Conservation (phyloP, 2,888 invertebrate species). For the Sinopyrophorus schimmeli region DNA sequence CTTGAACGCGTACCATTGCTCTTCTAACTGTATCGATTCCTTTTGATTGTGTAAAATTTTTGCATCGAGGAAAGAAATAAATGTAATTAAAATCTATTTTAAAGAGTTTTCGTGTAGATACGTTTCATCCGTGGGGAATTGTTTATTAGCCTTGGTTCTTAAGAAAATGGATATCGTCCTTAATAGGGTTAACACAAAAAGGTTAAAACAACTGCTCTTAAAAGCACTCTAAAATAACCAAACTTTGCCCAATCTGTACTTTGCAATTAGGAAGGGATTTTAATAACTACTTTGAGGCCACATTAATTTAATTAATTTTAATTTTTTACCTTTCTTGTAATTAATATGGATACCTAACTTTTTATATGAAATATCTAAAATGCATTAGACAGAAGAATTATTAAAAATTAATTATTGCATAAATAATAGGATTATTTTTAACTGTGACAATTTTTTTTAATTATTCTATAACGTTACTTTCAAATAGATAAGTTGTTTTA, state of each 20-base stretch:
- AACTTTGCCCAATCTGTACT: constrained; percentile 17
- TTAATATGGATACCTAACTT: too few species aligned
- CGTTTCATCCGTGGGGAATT: too few species aligned
- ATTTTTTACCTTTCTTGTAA: constrained; percentile 5
- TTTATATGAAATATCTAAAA: too few species aligned
- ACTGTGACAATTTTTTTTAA: too few species aligned
- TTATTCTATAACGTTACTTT: too few species aligned
- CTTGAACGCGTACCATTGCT: constrained; percentile 15
- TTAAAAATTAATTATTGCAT: too few species aligned
- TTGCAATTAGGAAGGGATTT: constrained; percentile 12
- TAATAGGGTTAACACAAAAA: constrained; percentile 18
- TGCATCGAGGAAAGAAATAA: background rate
- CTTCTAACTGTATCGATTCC: too few species aligned
- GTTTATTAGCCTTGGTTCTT: constrained; percentile 9
- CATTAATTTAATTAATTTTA: constrained; percentile 12
- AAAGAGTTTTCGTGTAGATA: too few species aligned
- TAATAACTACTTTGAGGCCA: constrained; percentile 7
- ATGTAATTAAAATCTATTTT: background rate
- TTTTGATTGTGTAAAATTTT: too few species aligned
- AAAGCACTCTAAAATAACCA: constrained; percentile 12
- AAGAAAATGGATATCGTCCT: constrained; percentile 10
- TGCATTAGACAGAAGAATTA: too few species aligned
- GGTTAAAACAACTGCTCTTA: constrained; percentile 16
- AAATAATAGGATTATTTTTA: too few species aligned
- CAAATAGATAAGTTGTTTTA: too few species aligned